Conservation (phyloP, 2,888 invertebrate genomes). For the Rhabditoides inermis region DNA sequence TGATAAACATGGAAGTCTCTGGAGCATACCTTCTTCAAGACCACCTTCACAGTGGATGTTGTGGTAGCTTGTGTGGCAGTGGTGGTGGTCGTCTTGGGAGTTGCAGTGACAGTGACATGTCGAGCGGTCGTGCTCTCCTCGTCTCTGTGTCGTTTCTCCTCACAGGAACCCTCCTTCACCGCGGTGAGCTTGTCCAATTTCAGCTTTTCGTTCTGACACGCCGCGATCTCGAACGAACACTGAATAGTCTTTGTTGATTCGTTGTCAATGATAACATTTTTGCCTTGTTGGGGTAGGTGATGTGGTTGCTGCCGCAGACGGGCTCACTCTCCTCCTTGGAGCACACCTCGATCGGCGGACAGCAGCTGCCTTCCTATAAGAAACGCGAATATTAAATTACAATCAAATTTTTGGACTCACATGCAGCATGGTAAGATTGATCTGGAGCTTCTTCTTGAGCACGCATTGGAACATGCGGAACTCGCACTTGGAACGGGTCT, state of each 20-base stretch:
- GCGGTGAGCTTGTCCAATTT: no score
- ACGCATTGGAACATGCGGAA: slow-evolving; percentile 47
- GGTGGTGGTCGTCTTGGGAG: no score
- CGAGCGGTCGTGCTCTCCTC: no score
- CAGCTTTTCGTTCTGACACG: slow-evolving; percentile 24
- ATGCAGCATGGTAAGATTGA: slow-evolving; percentile 43
- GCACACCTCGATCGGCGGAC: slow-evolving; percentile 27
- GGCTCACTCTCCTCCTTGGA: slow-evolving; percentile 20
- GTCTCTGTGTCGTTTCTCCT: no score
- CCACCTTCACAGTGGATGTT: slow-evolving; percentile 3
- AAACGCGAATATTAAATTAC: no score
- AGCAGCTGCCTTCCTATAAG: slow-evolving; percentile 31
- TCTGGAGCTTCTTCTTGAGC: slow-evolving; percentile 37
- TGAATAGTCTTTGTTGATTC: no score
- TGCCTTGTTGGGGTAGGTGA: slow-evolving; percentile 33
- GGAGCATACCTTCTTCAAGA: slow-evolving; percentile 10
- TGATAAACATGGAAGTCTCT: not conserved
- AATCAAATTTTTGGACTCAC: slow-evolving; percentile 17
- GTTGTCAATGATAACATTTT: no score
- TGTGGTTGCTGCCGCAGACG: slow-evolving; percentile 36
- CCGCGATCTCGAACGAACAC: slow-evolving; percentile 22
- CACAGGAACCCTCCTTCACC: no score
- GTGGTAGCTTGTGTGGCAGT: not conserved
- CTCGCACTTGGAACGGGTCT: slow-evolving; percentile 41
- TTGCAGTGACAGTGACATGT: no score